These are phyloP conservation scores for Eubasilissa regina DNA, from an alignment of 1,140 invertebrate species.

Conservation along the genomic window DNA sequence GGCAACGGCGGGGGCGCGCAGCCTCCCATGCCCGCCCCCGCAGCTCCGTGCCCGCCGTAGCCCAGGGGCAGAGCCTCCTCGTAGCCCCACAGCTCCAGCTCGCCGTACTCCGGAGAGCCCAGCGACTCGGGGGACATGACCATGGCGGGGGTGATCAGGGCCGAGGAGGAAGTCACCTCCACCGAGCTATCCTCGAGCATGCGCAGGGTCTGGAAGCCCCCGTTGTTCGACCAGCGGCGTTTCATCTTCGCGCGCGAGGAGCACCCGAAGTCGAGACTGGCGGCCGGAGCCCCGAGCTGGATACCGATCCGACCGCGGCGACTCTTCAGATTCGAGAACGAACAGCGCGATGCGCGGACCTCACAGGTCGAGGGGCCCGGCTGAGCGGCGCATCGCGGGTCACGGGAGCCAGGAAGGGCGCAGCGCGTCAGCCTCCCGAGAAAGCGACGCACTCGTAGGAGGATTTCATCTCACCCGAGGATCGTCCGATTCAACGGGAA, in stretches of 20 bases:
- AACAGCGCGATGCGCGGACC: background rate
- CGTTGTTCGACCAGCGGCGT: conserved; percentile 80
- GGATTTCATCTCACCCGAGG: conserved; percentile 3
- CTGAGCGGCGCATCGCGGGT: background rate
- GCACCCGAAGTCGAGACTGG: background rate
- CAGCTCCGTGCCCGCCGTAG: conserved; percentile 68
- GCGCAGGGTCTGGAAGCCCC: conserved; percentile 75
- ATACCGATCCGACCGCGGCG: background rate
- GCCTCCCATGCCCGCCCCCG: conserved; percentile 65
- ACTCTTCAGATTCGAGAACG: background rate
- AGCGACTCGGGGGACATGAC: conserved; percentile 81
- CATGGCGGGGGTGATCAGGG: conserved; percentile 74
- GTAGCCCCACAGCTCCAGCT: conserved; percentile 87
- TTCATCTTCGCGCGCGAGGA: conserved; percentile 70
- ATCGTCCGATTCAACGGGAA: background rate
- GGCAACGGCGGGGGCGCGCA: conserved; percentile 64
- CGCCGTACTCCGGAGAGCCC: conserved; percentile 79
- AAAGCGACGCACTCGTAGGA: conserved; percentile 27
- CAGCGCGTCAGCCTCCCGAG: conserved; percentile 18
- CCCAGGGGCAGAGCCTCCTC: conserved; percentile 69
- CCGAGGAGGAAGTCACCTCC: conserved; percentile 83
- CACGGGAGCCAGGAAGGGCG: background rate
- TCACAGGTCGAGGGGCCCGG: background rate
- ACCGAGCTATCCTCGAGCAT: conserved; percentile 82
- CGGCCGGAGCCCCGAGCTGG: background rate